These are phyloP conservation scores for Paguma larvata DNA, from an alignment of 2,797 vertebrate species.

Conservation along the genomic window DNA sequence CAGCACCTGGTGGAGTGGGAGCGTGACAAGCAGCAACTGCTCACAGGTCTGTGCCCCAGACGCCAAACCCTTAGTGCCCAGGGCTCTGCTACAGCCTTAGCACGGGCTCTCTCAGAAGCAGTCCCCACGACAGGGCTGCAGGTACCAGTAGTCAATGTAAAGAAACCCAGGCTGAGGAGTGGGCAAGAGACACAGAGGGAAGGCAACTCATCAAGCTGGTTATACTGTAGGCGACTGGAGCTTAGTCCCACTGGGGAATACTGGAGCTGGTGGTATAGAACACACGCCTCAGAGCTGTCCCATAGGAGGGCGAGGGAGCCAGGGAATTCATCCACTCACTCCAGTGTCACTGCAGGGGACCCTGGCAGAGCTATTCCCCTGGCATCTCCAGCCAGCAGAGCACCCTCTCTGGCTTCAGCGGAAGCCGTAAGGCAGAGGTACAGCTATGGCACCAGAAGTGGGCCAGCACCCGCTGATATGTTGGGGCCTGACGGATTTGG, in stretches of 20 bases:
- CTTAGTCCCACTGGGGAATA: not conserved
- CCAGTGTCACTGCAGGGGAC: not conserved
- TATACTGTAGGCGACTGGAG: not conserved
- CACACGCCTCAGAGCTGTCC: not conserved
- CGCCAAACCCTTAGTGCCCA: not conserved
- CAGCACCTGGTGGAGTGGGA: slow-evolving; percentile 85
- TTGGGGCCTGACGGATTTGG: not conserved
- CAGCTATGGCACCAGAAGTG: not conserved
- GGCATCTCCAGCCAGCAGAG: not conserved
- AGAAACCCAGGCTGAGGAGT: not conserved
- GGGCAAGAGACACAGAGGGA: not conserved
- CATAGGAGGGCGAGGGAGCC: not conserved
- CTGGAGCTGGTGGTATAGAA: not conserved
- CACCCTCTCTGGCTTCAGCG: not conserved
- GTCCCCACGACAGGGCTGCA: not conserved
- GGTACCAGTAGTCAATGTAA: not conserved
- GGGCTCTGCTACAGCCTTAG: not conserved
- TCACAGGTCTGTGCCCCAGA: slow-evolving; percentile 81
- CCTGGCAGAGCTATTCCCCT: not conserved
- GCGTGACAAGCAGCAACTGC: slow-evolving; percentile 82
- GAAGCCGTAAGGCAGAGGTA: not conserved
- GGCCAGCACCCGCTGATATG: not conserved
- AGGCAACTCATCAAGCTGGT: not conserved
- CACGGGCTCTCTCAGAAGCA: fast-evolving
- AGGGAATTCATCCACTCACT: not conserved